Percentiles rank a stretch among this genome's conserved stretches.
Conservation (phyloP, 2,113 vertebrate genomes). For the Oplegnathus fasciatus region DNA sequence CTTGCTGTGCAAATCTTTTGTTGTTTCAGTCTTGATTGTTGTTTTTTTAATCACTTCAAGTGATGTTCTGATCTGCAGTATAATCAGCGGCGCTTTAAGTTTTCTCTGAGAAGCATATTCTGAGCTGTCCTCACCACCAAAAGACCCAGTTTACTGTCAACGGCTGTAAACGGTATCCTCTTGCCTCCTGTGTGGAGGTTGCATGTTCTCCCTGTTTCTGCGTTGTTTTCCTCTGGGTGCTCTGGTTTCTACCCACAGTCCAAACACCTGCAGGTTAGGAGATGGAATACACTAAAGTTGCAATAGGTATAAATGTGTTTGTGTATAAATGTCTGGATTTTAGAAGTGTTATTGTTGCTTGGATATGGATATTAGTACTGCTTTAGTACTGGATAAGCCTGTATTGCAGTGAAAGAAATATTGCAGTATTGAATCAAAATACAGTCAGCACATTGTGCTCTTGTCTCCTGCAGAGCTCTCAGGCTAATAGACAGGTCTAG, state of each 20-base stretch:
- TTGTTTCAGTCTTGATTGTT: conserved; percentile 8
- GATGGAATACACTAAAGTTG: neutral
- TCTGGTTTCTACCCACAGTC: neutral
- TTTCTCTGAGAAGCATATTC: neutral
- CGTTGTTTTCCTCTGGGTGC: neutral
- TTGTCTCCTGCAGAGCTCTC: conserved; percentile 7
- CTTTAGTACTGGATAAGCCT: neutral
- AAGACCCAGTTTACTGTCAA: neutral
- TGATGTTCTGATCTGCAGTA: neutral
- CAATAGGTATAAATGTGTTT: neutral
- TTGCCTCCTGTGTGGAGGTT: neutral
- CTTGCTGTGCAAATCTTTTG: neutral
- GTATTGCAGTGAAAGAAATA: neutral
- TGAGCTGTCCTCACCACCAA: conserved; percentile 15
- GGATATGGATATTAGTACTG: neutral
- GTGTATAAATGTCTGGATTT: neutral
- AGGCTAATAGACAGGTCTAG: conserved; percentile 23
- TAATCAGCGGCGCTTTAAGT: conserved; percentile 19
- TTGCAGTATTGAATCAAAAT: conserved; percentile 15
- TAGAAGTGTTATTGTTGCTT: neutral
- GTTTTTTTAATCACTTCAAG: conserved; percentile 21
- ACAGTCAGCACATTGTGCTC: neutral
- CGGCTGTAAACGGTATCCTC: neutral
- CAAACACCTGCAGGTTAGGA: neutral
- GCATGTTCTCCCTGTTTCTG: neutral